phyloP scores from a whole-genome alignment of 1,140 invertebrate species.

The Procambarus clarkii region DNA sequence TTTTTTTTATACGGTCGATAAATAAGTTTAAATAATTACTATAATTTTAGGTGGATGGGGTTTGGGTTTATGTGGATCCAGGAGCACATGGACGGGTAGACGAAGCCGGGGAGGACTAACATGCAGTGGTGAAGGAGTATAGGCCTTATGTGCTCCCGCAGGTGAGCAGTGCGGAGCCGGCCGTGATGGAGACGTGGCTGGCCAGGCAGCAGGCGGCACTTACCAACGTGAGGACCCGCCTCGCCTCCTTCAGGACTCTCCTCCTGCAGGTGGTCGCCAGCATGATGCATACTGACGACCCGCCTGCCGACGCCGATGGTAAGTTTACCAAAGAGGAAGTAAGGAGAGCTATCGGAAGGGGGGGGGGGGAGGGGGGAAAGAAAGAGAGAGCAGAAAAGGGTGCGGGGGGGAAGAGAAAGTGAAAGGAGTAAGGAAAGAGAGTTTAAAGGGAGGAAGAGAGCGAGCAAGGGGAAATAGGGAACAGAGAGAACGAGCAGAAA shows the following conservation, averaged over 20 bases:
- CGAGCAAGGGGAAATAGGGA: not conserved
- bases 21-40: too few relatives aligned
- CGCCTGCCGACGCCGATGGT: conserved; percentile 38
- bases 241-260: conserved; percentile 43
- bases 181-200: conserved; percentile 49
- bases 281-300: conserved; percentile 44
- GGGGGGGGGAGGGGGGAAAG: not conserved
- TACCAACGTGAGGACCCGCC: not conserved
- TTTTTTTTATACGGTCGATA: too few relatives aligned
- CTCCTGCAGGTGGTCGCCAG: conserved; percentile 54
- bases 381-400: not conserved
- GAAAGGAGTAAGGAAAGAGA: not conserved
- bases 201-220: conserved; percentile 10
- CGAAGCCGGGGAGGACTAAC: not conserved
- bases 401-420: not conserved
- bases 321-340: not conserved
- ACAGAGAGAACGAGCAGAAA: not conserved
- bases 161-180: conserved; percentile 45
- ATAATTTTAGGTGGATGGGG: too few relatives aligned
- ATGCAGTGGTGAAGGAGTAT: too few relatives aligned
- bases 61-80: too few relatives aligned
- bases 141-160: not conserved
- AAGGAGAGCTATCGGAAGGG: not conserved
- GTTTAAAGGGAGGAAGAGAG: not conserved
- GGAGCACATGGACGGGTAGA: not conserved